These are phyloP conservation scores for Alouatta palliata DNA, from an alignment of 2,113 vertebrate genomes.

Conservation along the genomic window DNA sequence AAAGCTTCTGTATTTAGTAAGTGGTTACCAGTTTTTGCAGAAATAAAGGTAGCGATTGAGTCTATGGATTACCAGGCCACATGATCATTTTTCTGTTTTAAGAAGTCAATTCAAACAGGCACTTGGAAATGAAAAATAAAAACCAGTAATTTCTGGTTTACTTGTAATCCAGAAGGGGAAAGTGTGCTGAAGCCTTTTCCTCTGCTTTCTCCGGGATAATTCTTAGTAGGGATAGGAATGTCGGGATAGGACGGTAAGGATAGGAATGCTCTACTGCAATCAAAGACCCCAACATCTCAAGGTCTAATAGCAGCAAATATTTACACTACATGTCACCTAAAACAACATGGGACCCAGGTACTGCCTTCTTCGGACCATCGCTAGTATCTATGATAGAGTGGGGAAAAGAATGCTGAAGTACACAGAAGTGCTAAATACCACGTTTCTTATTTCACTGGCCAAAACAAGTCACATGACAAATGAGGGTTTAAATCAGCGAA, in stretches of 20 bases:
- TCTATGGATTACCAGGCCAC: background rate
- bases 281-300: background rate
- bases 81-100: background rate
- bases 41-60: slow-evolving; percentile 26
- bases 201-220: background rate
- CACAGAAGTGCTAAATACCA: background rate
- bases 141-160: background rate
- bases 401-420: background rate
- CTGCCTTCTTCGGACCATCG: background rate
- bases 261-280: background rate
- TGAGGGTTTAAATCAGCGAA: too few relatives aligned
- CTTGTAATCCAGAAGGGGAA: slow-evolving; percentile 5
- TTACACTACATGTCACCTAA: background rate
- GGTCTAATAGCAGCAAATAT: background rate
- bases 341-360: background rate
- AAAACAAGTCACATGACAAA: background rate
- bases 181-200: background rate
- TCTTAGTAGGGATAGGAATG: background rate
- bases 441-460: background rate
- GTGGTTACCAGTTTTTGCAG: background rate
- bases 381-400: background rate
- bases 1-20: background rate
- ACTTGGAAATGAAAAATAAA: background rate
- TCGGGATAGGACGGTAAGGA: background rate
- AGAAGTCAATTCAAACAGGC: background rate